Percentiles rank a stretch among this genome's conserved stretches.
Conservation (phyloP, 2,113 vertebrate genomes). For the Cochlearius cochlearius region DNA sequence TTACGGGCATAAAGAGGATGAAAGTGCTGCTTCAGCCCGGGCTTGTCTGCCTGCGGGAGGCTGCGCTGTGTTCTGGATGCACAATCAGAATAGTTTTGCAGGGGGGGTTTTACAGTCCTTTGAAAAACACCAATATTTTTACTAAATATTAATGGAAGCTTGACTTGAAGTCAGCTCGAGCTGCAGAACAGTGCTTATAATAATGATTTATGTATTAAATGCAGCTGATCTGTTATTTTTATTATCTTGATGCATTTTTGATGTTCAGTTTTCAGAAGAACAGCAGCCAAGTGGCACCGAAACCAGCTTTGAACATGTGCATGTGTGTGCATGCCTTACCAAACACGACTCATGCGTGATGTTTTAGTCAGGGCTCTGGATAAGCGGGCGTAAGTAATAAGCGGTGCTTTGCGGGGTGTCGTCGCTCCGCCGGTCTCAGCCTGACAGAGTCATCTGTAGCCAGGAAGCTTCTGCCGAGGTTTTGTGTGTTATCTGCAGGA, state of each 20-base stretch:
- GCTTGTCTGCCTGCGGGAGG: not conserved
- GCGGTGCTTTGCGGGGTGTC: not conserved
- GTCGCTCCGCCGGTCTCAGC: not conserved
- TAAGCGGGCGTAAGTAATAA: accelerated
- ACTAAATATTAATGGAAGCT: not conserved
- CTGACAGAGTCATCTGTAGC: not conserved
- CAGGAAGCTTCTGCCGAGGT: not conserved
- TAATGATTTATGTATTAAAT: constrained; percentile 43
- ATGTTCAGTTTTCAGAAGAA: not conserved
- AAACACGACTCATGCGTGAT: not conserved
- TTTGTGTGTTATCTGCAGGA: not conserved
- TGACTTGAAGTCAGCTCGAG: not conserved
- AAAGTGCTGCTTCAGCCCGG: not conserved
- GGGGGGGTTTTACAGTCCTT: not conserved
- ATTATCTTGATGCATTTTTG: constrained; percentile 33
- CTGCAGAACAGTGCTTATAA: not conserved
- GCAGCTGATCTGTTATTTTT: constrained; percentile 20
- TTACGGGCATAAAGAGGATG: constrained; percentile 44
- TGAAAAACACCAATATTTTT: not conserved
- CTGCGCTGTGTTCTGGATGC: not conserved
- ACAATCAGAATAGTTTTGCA: not conserved
- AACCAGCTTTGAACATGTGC: not conserved
- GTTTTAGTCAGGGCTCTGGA: not conserved
- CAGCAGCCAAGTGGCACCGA: not conserved
- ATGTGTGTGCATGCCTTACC: not conserved